These are phyloP conservation scores for Ophiothrix spiculata DNA, from an alignment of 35 echinoderm and acorn worm species.

Conservation along the genomic window DNA sequence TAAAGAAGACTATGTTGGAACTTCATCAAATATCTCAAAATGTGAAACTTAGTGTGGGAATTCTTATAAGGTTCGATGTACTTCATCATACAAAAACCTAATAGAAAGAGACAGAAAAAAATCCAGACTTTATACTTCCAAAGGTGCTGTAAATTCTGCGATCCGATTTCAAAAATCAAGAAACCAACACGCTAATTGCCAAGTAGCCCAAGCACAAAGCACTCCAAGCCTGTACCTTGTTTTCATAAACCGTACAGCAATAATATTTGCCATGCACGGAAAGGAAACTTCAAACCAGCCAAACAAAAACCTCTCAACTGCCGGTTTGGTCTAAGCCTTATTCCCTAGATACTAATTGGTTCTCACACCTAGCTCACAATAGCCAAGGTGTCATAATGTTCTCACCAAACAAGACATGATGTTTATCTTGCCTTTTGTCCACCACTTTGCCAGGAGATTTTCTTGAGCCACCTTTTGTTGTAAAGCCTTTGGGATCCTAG, in stretches of 20 bases:
- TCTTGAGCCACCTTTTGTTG: neutral
- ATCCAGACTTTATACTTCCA: too few relatives aligned
- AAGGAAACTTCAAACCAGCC: neutral
- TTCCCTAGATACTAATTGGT: conserved; percentile 15
- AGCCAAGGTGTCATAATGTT: neutral
- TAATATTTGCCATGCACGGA: neutral
- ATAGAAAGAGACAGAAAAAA: too few relatives aligned
- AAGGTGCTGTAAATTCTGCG: too few relatives aligned
- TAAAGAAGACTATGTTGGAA: too few relatives aligned
- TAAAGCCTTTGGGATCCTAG: neutral
- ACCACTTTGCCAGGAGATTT: neutral
- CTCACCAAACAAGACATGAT: neutral
- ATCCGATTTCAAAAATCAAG: neutral
- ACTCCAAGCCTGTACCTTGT: neutral
- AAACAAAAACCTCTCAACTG: neutral
- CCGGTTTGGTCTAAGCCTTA: neutral
- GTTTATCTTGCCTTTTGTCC: neutral
- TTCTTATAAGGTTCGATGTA: too few relatives aligned
- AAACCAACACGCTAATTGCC: neutral
- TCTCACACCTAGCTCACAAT: conserved; percentile 1
- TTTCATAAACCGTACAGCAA: neutral
- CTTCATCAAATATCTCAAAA: too few relatives aligned
- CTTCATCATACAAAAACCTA: too few relatives aligned
- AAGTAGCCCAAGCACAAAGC: neutral
- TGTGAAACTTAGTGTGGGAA: too few relatives aligned